A percentile compares a stretch with the other conserved stretches of the same genome.
Evolutionary conservation across 2,797 vertebrate species (phyloP).

Genomic region (Mormyrus hasselquistii): DNA sequence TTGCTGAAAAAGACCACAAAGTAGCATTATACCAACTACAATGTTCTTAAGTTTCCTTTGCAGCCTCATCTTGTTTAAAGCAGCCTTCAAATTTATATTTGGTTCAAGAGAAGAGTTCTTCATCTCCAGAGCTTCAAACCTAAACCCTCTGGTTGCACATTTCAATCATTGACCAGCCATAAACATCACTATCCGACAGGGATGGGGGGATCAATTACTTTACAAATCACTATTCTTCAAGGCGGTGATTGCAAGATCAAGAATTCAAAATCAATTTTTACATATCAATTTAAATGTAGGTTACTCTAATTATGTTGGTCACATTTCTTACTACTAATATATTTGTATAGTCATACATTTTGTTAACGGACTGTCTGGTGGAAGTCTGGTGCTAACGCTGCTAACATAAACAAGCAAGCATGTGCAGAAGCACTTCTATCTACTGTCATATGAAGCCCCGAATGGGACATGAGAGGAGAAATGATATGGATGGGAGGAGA

Average conservation of each 20-base stretch:
- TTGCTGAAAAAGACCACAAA: conserved; percentile 62
- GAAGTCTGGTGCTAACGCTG: background rate
- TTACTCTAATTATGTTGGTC: background rate
- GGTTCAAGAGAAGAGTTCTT: background rate
- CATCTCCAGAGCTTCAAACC: background rate
- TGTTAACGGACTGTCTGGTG: background rate
- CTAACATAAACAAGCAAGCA: background rate
- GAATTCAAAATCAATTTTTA: background rate
- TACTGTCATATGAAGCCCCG: background rate
- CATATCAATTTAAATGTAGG: background rate
- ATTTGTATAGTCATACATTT: background rate
- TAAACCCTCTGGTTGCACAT: background rate
- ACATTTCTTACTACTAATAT: background rate
- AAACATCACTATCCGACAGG: background rate
- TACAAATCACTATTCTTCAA: background rate
- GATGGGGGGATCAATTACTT: background rate
- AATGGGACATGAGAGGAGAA: background rate
- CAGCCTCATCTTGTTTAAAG: background rate
- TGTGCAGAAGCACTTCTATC: background rate
- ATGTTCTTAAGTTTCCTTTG: background rate
- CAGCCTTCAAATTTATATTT: background rate
- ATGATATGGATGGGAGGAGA: background rate
- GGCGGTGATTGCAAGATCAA: background rate
- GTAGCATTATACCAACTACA: background rate
- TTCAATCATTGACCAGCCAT: background rate